These are phyloP conservation scores for Eupsittula cactorum DNA, from an alignment of 2,113 vertebrate genomes.

Conservation along the genomic window DNA sequence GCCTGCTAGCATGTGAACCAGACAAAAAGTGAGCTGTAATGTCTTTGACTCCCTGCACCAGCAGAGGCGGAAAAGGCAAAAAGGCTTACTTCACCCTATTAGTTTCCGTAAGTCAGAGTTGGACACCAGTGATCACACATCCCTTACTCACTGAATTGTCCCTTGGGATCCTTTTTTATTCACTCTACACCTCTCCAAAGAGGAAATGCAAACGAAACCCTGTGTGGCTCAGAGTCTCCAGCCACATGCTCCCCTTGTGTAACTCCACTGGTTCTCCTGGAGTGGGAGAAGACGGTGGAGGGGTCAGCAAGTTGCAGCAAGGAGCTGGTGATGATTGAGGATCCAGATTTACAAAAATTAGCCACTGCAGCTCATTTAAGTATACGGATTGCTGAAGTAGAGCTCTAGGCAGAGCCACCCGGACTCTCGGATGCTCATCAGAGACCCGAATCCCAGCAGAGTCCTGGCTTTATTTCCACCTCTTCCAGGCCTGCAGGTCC, in stretches of 20 bases:
- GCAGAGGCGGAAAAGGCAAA: neutral
- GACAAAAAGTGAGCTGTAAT: neutral
- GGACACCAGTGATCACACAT: neutral
- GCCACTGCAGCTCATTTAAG: neutral
- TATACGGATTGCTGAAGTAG: neutral
- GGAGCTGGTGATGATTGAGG: neutral
- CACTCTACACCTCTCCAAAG: neutral
- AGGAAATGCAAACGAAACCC: neutral
- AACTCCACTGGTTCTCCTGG: neutral
- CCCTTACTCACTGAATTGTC: neutral
- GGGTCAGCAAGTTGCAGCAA: neutral
- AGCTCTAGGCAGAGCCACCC: neutral
- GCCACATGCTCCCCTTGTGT: neutral
- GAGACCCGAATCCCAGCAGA: neutral
- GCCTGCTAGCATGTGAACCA: neutral
- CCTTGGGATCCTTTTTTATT: neutral
- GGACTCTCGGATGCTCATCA: neutral
- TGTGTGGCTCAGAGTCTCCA: neutral
- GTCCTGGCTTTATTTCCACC: neutral
- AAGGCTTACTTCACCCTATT: neutral
- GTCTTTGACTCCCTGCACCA: neutral
- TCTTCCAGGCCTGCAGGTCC: neutral
- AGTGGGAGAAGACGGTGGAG: neutral
- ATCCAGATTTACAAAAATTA: neutral
- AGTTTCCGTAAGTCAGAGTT: accelerated